phyloP scores from a whole-genome alignment of 2,888 invertebrate species.

The Plagodis pulveraria region DNA sequence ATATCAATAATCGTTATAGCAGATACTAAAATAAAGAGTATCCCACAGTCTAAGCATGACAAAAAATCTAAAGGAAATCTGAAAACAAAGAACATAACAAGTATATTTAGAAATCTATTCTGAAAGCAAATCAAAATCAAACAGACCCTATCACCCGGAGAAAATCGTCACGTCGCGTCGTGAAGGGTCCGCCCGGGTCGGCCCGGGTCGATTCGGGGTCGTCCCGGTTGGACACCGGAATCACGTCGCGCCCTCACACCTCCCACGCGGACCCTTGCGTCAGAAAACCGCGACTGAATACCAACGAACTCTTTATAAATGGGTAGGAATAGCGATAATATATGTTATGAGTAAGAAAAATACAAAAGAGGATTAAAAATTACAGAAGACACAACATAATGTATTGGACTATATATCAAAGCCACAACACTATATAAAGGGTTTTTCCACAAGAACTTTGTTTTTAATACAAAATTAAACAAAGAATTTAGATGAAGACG shows the following conservation, averaged over 20 bases:
- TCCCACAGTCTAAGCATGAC: no score
- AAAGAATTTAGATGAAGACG: no score
- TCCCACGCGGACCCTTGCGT: constrained; percentile 40
- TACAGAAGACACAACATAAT: no score
- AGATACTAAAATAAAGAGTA: no score
- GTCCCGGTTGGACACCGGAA: constrained; percentile 70
- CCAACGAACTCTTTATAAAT: constrained; percentile 13
- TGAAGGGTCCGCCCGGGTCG: constrained; percentile 25
- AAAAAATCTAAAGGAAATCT: no score
- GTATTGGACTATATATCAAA: no score
- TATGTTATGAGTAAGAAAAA: not conserved
- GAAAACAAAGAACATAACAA: not conserved
- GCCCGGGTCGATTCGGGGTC: constrained; percentile 52
- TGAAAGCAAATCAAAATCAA: constrained; percentile 24
- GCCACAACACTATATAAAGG: no score
- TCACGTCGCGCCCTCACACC: constrained; percentile 76
- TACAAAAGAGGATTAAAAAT: no score
- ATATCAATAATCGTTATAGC: no score
- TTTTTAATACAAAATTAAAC: no score
- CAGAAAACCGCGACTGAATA: constrained; percentile 35
- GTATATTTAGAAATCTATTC: constrained; percentile 10
- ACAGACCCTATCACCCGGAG: constrained; percentile 26
- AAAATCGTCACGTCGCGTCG: constrained; percentile 28
- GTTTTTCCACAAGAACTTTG: no score
- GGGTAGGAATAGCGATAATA: no score